These are phyloP conservation scores for Wiebesia pumilae DNA, from an alignment of 1,140 invertebrate genomes.

Conservation along the genomic window DNA sequence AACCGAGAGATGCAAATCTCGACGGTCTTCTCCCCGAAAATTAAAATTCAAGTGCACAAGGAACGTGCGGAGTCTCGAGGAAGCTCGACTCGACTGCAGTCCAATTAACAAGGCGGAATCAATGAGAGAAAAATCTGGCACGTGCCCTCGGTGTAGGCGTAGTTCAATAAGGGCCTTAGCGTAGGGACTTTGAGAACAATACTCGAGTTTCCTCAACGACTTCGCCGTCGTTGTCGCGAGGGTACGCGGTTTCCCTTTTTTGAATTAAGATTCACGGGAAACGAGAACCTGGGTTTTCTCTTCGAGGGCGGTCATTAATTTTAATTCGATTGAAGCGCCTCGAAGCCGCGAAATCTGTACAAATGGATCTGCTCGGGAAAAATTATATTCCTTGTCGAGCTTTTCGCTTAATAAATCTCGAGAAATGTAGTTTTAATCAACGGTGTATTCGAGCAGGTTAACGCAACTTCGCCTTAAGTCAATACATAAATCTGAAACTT, in stretches of 20 bases:
- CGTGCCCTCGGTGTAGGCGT: neutral
- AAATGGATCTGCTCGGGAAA: no score
- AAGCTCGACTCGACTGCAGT: neutral
- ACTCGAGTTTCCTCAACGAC: neutral
- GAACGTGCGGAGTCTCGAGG: neutral
- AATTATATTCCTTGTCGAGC: no score
- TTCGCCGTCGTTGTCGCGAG: neutral
- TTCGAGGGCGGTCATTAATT: neutral
- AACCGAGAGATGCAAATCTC: no score
- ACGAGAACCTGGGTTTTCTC: neutral
- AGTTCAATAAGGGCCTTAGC: neutral
- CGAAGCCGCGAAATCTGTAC: no score
- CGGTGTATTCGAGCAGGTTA: no score
- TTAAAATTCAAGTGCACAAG: no score
- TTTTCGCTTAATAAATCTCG: no score
- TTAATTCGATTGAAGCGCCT: neutral
- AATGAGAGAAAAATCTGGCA: neutral
- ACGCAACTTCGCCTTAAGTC: no score
- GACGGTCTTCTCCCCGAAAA: no score
- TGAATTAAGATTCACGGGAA: neutral
- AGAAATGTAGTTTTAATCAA: no score
- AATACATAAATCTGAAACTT: no score
- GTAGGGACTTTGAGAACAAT: neutral
- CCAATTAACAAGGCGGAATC: conserved; percentile 20
- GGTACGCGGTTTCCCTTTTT: neutral